A percentile compares a stretch with the other conserved stretches of the same genome.
Conservation (phyloP, 2,888 invertebrate genomes). For the Apodemia hepburni region DNA sequence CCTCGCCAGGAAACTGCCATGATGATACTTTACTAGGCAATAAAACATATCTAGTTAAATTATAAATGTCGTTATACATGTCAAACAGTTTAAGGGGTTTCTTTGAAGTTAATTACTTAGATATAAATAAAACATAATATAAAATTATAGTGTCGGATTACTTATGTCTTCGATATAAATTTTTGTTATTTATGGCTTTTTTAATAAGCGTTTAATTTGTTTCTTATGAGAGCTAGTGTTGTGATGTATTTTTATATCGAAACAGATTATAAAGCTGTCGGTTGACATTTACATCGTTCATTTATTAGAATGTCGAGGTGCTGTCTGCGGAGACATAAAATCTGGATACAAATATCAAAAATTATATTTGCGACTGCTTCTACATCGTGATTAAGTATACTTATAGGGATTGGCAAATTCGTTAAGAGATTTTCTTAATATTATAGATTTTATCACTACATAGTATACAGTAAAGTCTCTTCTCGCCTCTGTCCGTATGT, state of each 20-base stretch:
- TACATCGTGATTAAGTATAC: background rate
- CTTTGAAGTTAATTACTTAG: conserved; percentile 17
- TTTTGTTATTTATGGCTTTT: conserved; percentile 62
- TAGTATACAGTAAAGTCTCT: too few relatives aligned
- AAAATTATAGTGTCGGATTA: conserved; percentile 45
- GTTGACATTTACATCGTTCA: conserved; percentile 20
- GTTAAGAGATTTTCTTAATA: too few relatives aligned
- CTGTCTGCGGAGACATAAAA: conserved; percentile 5
- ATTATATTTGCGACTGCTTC: background rate
- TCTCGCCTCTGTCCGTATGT: too few relatives aligned
- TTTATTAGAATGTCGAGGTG: conserved; percentile 2
- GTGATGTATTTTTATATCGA: conserved; percentile 28
- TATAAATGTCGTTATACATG: conserved; percentile 35
- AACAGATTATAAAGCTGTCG: conserved; percentile 19
- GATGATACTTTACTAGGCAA: background rate
- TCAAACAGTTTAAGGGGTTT: conserved; percentile 58
- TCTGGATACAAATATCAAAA: background rate
- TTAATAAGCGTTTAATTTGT: conserved; percentile 57
- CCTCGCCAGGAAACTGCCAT: too few relatives aligned
- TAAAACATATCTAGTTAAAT: background rate
- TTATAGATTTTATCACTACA: too few relatives aligned
- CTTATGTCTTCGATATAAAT: conserved; percentile 70
- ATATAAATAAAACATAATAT: conserved; percentile 15
- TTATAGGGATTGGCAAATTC: background rate
- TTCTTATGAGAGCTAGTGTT: conserved; percentile 46